Evolutionary conservation across 2,797 vertebrate genomes (phyloP).

Genomic region (Micromesistius poutassou): DNA sequence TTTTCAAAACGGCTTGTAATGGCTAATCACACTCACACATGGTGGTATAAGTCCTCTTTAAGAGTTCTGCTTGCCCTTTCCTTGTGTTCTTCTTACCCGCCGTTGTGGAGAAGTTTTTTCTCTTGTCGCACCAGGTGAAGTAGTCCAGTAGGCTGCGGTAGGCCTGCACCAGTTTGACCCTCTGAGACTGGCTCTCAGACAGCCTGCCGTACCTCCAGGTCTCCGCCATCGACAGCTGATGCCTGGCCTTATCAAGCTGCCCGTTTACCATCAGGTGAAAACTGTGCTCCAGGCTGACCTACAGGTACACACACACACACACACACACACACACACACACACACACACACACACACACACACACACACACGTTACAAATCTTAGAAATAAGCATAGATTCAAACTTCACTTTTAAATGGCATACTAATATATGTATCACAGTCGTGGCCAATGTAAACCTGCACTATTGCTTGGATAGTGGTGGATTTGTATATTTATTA

Average conservation of each 20-base stretch:
- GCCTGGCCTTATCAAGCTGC: slow-evolving; percentile 77
- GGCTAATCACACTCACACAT: too few species aligned
- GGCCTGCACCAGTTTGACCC: slow-evolving; percentile 77
- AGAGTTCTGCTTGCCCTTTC: background rate
- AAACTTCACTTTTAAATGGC: background rate
- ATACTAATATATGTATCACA: background rate
- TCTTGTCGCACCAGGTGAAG: slow-evolving; percentile 81
- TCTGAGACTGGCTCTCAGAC: slow-evolving; percentile 65
- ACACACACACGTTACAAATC: background rate
- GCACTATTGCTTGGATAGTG: background rate
- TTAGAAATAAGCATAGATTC: background rate
- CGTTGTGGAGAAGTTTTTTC: slow-evolving; percentile 34
- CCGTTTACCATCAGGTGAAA: slow-evolving; percentile 82
- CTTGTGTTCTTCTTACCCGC: slow-evolving; percentile 66
- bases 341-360: background rate
- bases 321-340: background rate
- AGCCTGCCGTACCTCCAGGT: slow-evolving; percentile 83
- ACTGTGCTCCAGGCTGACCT: slow-evolving; percentile 87
- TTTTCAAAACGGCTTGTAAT: too few species aligned
- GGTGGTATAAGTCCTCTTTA: too few species aligned
- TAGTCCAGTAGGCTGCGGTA: slow-evolving; percentile 87
- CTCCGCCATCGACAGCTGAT: slow-evolving; percentile 74
- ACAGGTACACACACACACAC: slow-evolving; percentile 18
- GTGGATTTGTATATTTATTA: background rate
- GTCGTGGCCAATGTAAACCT: background rate